Base-by-base conservation (phyloP, 1,140 invertebrate genomes). In the Brachionus paranguensis region DNA sequence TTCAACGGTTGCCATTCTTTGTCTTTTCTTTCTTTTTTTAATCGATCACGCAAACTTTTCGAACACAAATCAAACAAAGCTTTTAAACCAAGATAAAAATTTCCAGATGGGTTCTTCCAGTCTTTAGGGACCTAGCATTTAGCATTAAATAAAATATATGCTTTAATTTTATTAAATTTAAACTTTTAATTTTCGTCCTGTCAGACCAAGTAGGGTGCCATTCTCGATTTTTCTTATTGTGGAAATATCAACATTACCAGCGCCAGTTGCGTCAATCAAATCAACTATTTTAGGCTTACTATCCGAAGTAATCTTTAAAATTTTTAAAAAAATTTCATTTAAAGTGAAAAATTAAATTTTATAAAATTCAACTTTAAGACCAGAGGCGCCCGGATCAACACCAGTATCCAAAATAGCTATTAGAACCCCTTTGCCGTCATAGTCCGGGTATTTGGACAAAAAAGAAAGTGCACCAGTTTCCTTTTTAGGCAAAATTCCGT, bases 351-450 rank as follows among this genome's bases (percentile, higher is more conserved):
- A 7, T 17, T 72, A 11, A 47, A 72, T 68, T 68, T 72, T 47
- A 27, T 24, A 33, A 47, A 72, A 72, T 24, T 74, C 78, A 91
- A 98, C 96, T 93, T 96, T 93, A 86, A 99, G 91, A 84, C 96
- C 97, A 84, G 93, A 92, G 14, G 96, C 95, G 64, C 94, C 95
- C 47, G 97, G 96, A 92, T 99, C 97, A 83, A 99, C 94, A 17
- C 97, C 97, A 41, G 96, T 97, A 91, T 99, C 97, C 85, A 99
- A 93, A 88, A 99, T 95, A 53, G 96, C 97, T 88, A 99, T 96
- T 85, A 94, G 90, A 43, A 94, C 93, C 87, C 93, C 94, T 88
- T 94, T 92, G 8, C 97, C 97, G 92, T 99, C 96, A 89, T 94
- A 97, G 84, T 93, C 91, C 0, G 96, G 95, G 91, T 96, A 93